phyloP scores from a whole-genome alignment of 2,797 vertebrate genomes.

The Acridotheres tristis region DNA sequence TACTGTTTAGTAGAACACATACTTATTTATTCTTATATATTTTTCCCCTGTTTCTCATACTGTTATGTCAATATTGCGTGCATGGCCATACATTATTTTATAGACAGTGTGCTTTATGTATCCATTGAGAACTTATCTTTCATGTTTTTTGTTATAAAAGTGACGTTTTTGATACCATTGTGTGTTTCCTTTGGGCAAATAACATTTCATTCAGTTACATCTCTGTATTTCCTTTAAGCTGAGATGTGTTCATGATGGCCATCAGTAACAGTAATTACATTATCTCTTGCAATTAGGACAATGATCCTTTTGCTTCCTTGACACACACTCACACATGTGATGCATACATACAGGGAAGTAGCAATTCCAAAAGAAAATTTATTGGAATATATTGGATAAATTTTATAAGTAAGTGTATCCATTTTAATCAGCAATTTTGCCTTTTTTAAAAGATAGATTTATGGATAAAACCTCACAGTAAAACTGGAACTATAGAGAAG shows the following conservation, averaged over 20 bases:
- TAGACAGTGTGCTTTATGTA: background rate
- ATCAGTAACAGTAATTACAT: background rate
- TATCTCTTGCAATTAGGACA: background rate
- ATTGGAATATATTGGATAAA: background rate
- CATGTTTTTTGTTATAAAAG: background rate
- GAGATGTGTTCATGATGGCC: background rate
- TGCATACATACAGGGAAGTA: fast-evolving
- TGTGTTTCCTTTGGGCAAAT: background rate
- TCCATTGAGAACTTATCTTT: background rate
- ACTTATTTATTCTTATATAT: background rate
- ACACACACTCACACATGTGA: background rate
- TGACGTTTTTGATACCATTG: background rate
- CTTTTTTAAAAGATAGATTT: background rate
- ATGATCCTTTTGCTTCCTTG: background rate
- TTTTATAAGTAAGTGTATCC: background rate
- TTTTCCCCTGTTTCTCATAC: background rate
- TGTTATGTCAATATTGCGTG: background rate
- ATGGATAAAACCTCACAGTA: background rate
- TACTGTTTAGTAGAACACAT: background rate
- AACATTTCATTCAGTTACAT: background rate
- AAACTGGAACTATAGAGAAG: background rate
- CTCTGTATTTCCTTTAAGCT: background rate
- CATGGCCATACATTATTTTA: background rate
- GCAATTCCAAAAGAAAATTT: background rate
- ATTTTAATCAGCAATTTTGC: background rate